These are phyloP conservation scores for Triplophysa rosa DNA, from an alignment of 2,113 vertebrate genomes.

Conservation along the genomic window DNA sequence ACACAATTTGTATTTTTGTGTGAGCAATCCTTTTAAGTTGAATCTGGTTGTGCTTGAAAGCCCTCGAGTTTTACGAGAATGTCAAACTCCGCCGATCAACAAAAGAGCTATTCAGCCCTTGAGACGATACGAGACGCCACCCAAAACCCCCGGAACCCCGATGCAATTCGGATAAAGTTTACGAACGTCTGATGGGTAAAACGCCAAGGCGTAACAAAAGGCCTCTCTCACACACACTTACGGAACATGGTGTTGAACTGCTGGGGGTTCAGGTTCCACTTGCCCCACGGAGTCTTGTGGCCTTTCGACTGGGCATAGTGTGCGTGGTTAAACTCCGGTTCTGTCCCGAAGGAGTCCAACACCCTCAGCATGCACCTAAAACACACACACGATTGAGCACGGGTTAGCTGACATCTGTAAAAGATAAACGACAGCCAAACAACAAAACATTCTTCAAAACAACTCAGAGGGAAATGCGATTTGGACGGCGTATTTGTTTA, in stretches of 20 bases:
- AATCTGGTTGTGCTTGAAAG: slow-evolving; percentile 51
- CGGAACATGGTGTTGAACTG: slow-evolving; percentile 99
- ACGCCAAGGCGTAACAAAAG: slow-evolving; percentile 8
- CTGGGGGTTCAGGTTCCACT: slow-evolving; percentile 99
- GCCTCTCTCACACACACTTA: slow-evolving; percentile 73
- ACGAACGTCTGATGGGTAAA: slow-evolving; percentile 22
- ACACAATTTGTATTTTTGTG: too few relatives aligned
- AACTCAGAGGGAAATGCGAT: too few relatives aligned
- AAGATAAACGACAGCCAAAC: background rate
- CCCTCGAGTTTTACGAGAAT: slow-evolving; percentile 62
- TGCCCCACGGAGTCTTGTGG: slow-evolving; percentile 98
- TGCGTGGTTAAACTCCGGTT: slow-evolving; percentile 97
- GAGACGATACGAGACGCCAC: slow-evolving; percentile 43
- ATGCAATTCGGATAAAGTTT: slow-evolving; percentile 59
- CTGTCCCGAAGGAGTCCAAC: slow-evolving; percentile 95
- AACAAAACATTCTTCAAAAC: background rate
- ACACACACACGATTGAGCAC: background rate
- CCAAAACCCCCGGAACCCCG: slow-evolving; percentile 36
- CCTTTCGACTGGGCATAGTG: slow-evolving; percentile 98
- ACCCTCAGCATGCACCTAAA: slow-evolving; percentile 95
- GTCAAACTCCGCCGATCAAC: slow-evolving; percentile 58
- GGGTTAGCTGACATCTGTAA: background rate
- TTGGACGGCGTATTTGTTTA: too few relatives aligned
- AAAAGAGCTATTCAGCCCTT: slow-evolving; percentile 66
- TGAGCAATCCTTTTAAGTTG: too few relatives aligned